Evolutionary conservation across 1,140 invertebrate genomes (phyloP).

Genomic region (Elymnias hypermnestra): DNA sequence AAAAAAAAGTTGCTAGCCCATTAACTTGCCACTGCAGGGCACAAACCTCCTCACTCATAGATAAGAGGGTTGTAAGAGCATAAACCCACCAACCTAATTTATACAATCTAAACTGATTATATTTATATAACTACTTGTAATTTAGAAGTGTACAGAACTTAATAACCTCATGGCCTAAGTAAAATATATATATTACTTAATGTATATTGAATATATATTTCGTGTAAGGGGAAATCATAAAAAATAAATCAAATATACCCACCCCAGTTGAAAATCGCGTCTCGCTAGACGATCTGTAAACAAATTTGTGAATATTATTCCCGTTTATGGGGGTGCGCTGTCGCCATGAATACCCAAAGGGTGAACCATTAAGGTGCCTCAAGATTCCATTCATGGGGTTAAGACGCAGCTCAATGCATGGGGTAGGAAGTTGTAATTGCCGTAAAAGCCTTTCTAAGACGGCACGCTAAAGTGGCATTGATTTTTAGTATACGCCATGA

Average conservation of each 20-base stretch:
- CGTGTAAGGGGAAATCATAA: conserved; percentile 6
- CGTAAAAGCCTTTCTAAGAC: conserved; percentile 29
- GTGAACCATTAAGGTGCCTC: conserved; percentile 38
- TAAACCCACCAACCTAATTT: too few species aligned
- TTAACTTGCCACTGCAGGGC: too few species aligned
- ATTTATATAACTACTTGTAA: too few species aligned
- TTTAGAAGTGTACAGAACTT: too few species aligned
- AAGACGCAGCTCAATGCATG: conserved; percentile 52
- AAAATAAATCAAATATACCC: conserved; percentile 15
- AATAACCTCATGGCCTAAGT: too few species aligned
- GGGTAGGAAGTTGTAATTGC: conserved; percentile 46
- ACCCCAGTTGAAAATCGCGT: conserved; percentile 12
- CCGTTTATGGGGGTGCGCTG: conserved; percentile 24
- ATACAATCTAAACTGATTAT: too few species aligned
- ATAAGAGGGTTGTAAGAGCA: too few species aligned
- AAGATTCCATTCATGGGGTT: conserved; percentile 65
- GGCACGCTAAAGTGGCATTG: conserved; percentile 1
- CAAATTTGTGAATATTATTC: conserved; percentile 71
- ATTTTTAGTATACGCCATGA: conserved; percentile 1
- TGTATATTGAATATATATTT: conserved; percentile 6
- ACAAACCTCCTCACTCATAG: too few species aligned
- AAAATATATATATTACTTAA: too few species aligned
- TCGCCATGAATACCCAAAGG: conserved; percentile 55
- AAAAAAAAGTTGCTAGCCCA: too few species aligned
- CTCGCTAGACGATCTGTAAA: conserved; percentile 43